phyloP scores from a whole-genome alignment of 2,113 vertebrate species.

The Rana temporaria region DNA sequence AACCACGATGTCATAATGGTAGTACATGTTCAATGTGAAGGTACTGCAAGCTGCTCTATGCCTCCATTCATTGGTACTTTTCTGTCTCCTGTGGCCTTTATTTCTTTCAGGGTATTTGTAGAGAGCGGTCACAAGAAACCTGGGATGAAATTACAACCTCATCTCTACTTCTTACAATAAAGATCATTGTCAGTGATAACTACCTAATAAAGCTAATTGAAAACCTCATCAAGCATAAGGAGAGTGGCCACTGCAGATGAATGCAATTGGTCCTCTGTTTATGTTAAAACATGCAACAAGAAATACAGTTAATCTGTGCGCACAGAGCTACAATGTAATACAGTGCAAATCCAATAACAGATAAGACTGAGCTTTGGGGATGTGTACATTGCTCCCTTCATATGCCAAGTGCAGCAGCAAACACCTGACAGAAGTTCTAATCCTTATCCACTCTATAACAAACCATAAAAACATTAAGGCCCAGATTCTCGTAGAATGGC shows the following conservation, averaged over 20 bases:
- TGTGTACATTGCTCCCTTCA: no score
- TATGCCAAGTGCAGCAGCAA: no score
- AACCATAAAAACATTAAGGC: no score
- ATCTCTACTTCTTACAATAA: slow-evolving; percentile 33
- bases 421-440: no score
- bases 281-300: neutral
- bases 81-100: neutral
- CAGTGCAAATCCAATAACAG: neutral
- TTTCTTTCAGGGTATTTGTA: neutral
- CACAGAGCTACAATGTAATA: neutral
- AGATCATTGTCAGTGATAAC: slow-evolving; percentile 61
- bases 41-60: neutral
- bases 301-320: neutral
- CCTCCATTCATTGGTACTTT: neutral
- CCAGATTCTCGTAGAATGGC: no score
- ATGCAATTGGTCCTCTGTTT: neutral
- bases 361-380: no score
- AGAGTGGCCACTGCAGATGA: neutral
- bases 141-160: slow-evolving; percentile 57
- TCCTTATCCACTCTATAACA: no score
- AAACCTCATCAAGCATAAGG: slow-evolving; percentile 25
- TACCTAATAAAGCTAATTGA: slow-evolving; percentile 64
- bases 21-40: neutral
- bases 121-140: slow-evolving; percentile 46
- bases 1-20: neutral